phyloP scores from a whole-genome alignment of 2,113 vertebrate genomes.

The Pangasianodon hypophthalmus region DNA sequence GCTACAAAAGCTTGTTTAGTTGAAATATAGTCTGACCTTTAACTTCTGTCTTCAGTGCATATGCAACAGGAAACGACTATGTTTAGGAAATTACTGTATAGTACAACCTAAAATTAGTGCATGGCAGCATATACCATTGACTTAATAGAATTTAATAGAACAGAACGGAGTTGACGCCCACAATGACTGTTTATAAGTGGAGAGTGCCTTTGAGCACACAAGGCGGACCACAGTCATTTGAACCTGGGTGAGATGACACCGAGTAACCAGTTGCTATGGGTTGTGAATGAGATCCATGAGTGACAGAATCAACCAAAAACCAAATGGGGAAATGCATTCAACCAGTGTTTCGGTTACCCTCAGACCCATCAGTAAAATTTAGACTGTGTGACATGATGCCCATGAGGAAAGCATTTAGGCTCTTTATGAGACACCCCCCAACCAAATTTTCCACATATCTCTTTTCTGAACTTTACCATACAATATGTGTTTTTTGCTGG shows the following conservation, averaged over 20 bases:
- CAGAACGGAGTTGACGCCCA: background rate
- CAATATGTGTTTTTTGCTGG: constrained; percentile 12
- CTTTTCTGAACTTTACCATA: constrained; percentile 18
- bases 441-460: background rate
- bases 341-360: constrained; percentile 34
- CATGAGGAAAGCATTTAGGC: constrained; percentile 36
- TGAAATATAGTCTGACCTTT: background rate
- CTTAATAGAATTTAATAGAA: background rate
- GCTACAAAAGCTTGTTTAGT: background rate
- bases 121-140: background rate
- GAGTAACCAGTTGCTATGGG: constrained; percentile 4
- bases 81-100: background rate
- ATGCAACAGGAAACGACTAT: constrained; percentile 7
- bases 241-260: constrained; percentile 11
- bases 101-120: background rate
- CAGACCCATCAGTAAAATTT: constrained; percentile 33
- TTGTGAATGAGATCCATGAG: constrained; percentile 19
- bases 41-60: background rate
- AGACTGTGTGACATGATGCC: constrained; percentile 20
- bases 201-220: background rate
- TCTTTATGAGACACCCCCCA: background rate
- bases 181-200: background rate
- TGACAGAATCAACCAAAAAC: constrained; percentile 34
- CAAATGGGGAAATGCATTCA: constrained; percentile 17
- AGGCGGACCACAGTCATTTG: constrained; percentile 31